These are phyloP conservation scores for Poliocrania exsul DNA, from an alignment of 2,797 vertebrate genomes.

Conservation along the genomic window DNA sequence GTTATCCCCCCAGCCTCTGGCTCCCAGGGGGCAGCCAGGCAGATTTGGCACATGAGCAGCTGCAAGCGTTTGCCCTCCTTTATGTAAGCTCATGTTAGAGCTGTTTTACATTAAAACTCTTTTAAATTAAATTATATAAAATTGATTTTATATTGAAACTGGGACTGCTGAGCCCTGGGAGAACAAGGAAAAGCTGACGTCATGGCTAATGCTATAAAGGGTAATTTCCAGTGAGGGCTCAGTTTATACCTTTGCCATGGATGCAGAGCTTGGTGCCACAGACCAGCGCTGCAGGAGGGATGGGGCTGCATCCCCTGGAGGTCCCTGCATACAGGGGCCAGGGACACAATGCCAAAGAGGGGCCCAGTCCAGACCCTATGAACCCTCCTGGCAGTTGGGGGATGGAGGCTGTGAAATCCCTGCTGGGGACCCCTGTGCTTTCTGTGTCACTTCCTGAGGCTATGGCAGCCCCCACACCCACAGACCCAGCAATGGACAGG, in stretches of 20 bases:
- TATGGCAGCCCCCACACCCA: accelerated
- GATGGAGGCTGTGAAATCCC: accelerated
- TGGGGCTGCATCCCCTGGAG: accelerated
- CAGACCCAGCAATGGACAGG: accelerated
- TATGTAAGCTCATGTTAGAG: neutral
- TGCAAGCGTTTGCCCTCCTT: neutral
- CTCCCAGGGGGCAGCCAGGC: neutral
- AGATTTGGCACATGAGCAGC: neutral
- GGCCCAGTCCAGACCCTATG: neutral
- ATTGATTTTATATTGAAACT: slow-evolving; percentile 38
- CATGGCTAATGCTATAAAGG: neutral
- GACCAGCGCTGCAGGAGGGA: neutral
- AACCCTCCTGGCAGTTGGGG: neutral
- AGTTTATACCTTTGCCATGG: neutral
- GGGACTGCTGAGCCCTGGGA: neutral
- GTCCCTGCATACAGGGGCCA: accelerated
- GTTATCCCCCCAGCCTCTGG: neutral
- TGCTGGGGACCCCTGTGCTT: neutral
- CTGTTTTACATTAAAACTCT: slow-evolving; percentile 36
- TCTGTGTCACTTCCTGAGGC: neutral
- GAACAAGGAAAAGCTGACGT: neutral
- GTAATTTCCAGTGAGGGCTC: neutral
- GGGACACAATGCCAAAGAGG: neutral
- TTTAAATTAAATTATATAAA: slow-evolving; percentile 37
- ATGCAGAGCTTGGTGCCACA: neutral